These are phyloP conservation scores for Scalopus aquaticus DNA, from an alignment of 2,113 vertebrate genomes.

Conservation along the genomic window DNA sequence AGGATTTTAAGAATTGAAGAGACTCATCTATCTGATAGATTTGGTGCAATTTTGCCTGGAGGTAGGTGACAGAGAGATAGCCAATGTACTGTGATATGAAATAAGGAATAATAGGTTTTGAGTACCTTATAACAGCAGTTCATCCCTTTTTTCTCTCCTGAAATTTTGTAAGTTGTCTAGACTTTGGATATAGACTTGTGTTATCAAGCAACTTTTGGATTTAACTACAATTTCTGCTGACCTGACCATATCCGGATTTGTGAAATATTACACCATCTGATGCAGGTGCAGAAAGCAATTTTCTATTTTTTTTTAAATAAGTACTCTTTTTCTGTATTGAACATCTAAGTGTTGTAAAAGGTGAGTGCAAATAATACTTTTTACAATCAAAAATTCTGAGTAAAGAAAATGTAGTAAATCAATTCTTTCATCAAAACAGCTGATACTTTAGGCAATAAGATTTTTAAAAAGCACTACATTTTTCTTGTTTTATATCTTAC, in stretches of 20 bases:
- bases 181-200: background rate
- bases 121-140: conserved; percentile 58
- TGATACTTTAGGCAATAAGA: background rate
- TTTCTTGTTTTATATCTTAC: background rate
- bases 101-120: conserved; percentile 61
- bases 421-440: background rate
- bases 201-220: conserved; percentile 33
- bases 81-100: conserved; percentile 20
- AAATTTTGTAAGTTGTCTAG: conserved; percentile 49
- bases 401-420: background rate
- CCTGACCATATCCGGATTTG: background rate
- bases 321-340: background rate
- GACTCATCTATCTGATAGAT: conserved; percentile 58
- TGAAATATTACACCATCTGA: background rate
- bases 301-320: background rate
- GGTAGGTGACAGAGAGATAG: conserved; percentile 45
- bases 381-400: background rate
- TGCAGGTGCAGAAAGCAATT: conserved; percentile 19
- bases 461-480: background rate
- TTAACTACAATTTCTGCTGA: conserved; percentile 48
- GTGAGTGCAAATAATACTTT: background rate
- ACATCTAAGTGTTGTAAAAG: background rate
- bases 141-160: background rate
- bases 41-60: conserved; percentile 63
- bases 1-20: conserved; percentile 59